Conservation (phyloP, 2,888 invertebrate genomes). For the Carpatolechia fugitivella region DNA sequence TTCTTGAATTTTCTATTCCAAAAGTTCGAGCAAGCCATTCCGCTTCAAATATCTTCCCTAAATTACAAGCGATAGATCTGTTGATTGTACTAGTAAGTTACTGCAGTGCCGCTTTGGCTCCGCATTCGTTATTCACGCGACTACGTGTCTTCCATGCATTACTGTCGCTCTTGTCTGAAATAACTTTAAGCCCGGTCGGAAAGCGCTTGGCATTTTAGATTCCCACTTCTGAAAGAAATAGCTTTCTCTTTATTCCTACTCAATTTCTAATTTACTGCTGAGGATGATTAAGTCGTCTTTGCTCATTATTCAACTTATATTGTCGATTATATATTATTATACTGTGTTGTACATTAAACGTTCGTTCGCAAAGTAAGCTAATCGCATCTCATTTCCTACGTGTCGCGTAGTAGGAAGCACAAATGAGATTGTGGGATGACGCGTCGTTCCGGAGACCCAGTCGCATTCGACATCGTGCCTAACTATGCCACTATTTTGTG, state of each 20-base stretch:
- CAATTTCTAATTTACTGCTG: neutral
- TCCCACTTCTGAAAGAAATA: slow-evolving; percentile 9
- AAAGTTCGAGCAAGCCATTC: slow-evolving; percentile 57
- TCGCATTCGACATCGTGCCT: slow-evolving; percentile 44
- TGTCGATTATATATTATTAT: neutral
- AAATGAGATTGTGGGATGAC: slow-evolving; percentile 66
- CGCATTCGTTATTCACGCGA: slow-evolving; percentile 22
- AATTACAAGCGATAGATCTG: slow-evolving; percentile 54
- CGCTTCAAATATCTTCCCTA: slow-evolving; percentile 53
- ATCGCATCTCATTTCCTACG: slow-evolving; percentile 67
- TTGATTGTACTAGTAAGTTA: slow-evolving; percentile 44
- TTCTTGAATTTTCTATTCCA: slow-evolving; percentile 61
- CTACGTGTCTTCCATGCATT: slow-evolving; percentile 14
- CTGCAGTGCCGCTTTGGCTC: slow-evolving; percentile 37
- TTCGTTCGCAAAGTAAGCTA: slow-evolving; percentile 44
- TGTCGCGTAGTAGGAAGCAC: slow-evolving; percentile 61
- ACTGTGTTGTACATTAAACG: slow-evolving; percentile 14
- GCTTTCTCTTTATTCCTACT: neutral
- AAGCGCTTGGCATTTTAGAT: slow-evolving; percentile 10
- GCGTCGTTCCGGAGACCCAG: slow-evolving; percentile 54
- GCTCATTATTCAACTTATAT: neutral
- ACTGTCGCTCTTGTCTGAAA: slow-evolving; percentile 15
- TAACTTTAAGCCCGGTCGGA: slow-evolving; percentile 14
- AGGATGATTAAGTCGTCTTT: neutral
- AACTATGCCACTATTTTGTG: slow-evolving; percentile 19